These are phyloP conservation scores for Troides helena DNA, from an alignment of 2,888 invertebrate species.

Conservation along the genomic window DNA sequence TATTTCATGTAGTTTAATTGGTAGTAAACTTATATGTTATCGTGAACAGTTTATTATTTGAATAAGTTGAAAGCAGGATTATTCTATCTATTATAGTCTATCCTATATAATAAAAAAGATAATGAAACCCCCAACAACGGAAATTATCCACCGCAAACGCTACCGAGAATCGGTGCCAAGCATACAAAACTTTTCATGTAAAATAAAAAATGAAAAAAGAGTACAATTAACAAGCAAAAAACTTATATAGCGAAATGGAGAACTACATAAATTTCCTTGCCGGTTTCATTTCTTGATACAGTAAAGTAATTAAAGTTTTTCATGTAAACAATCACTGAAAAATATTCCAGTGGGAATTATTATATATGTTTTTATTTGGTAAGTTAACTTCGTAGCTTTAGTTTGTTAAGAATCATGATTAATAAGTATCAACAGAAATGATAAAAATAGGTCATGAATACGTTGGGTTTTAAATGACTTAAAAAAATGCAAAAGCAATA, in stretches of 20 bases:
- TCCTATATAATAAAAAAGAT: constrained; percentile 24
- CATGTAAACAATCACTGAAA: neutral
- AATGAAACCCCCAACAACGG: constrained; percentile 29
- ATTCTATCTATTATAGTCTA: constrained; percentile 1
- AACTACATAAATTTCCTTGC: constrained; percentile 8
- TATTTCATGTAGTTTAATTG: neutral
- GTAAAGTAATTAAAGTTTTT: neutral
- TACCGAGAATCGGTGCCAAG: constrained; percentile 28
- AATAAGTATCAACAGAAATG: neutral
- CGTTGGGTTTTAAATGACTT: neutral
- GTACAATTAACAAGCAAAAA: constrained; percentile 26
- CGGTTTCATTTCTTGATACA: neutral
- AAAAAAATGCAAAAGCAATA: constrained; percentile 2
- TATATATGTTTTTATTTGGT: too few relatives aligned
- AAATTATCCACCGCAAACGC: constrained; percentile 29
- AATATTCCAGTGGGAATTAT: neutral
- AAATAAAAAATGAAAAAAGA: constrained; percentile 27
- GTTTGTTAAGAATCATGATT: neutral
- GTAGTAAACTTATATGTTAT: neutral
- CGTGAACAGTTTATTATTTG: neutral
- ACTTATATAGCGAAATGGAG: constrained; percentile 22
- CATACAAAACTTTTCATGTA: constrained; percentile 29
- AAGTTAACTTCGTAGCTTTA: too few relatives aligned
- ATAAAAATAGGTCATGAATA: neutral
- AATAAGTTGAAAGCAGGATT: constrained; percentile 1